These are phyloP conservation scores for Pseudococcus longispinus DNA, from an alignment of 2,888 invertebrate genomes.

Conservation along the genomic window DNA sequence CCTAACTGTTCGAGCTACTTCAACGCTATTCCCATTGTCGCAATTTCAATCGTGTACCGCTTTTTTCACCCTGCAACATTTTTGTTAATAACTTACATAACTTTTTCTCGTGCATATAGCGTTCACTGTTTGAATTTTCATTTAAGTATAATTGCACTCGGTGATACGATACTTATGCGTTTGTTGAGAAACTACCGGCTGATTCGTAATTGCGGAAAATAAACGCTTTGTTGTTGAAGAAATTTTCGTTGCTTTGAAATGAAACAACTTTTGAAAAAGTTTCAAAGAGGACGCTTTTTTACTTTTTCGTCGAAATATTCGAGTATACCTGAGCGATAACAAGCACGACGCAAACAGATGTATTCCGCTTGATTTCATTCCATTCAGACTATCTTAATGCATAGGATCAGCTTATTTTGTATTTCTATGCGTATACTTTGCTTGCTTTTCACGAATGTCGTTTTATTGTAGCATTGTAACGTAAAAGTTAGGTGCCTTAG, in stretches of 20 bases:
- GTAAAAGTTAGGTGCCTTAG: too few species aligned
- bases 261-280: not conserved
- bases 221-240: not conserved
- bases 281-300: not conserved
- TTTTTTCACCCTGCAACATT: not conserved
- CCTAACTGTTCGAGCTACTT: not conserved
- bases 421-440: too few species aligned
- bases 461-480: too few species aligned
- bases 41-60: not conserved
- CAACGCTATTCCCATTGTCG: not conserved
- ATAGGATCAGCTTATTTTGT: not conserved
- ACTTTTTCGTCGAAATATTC: not conserved
- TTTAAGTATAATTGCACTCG: conserved; percentile 10
- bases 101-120: not conserved
- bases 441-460: too few species aligned
- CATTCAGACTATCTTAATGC: not conserved
- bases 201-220: conserved; percentile 22
- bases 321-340: conserved; percentile 5
- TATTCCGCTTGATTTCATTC: conserved; percentile 4
- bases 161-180: not conserved
- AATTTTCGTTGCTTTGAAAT: not conserved
- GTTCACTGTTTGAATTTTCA: conserved; percentile 19
- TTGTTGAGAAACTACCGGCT: not conserved
- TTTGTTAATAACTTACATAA: conserved; percentile 18
- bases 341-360: not conserved